phyloP scores from a whole-genome alignment of 2,888 invertebrate genomes.

The Eupithecia inturbata region DNA sequence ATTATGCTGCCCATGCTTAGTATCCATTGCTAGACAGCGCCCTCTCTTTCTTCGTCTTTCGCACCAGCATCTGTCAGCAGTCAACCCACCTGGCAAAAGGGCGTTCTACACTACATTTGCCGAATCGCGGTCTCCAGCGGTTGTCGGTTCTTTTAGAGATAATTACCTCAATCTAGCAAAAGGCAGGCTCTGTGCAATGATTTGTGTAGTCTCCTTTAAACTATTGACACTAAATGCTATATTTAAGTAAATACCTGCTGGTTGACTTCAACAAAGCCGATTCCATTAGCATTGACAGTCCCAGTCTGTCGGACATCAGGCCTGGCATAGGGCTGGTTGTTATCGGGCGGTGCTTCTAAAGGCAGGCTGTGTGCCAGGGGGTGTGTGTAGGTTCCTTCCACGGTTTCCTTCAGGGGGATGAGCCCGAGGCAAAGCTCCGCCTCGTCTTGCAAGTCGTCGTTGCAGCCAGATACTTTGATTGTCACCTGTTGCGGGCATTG shows the following conservation, averaged over 20 bases:
- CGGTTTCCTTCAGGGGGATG: slow-evolving; percentile 53
- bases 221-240: too few species aligned
- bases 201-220: neutral
- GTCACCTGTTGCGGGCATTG: slow-evolving; percentile 53
- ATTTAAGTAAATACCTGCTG: neutral
- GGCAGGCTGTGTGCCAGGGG: slow-evolving; percentile 53
- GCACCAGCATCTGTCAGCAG: too few species aligned
- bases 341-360: neutral
- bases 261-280: neutral
- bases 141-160: too few species aligned
- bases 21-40: too few species aligned
- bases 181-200: neutral
- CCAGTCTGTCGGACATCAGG: neutral
- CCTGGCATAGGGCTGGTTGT: neutral
- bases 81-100: too few species aligned
- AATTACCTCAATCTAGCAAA: neutral
- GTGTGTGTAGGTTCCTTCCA: slow-evolving; percentile 52
- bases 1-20: too few species aligned
- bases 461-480: slow-evolving; percentile 67
- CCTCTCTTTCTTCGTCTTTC: too few species aligned
- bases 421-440: slow-evolving; percentile 65
- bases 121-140: too few species aligned
- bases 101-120: too few species aligned
- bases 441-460: slow-evolving; percentile 62
- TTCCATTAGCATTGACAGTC: neutral